Evolutionary conservation across 2,888 invertebrate species (phyloP), one percentile per base, ranked within the genome.

Genomic region (Troilus luridus): DNA sequence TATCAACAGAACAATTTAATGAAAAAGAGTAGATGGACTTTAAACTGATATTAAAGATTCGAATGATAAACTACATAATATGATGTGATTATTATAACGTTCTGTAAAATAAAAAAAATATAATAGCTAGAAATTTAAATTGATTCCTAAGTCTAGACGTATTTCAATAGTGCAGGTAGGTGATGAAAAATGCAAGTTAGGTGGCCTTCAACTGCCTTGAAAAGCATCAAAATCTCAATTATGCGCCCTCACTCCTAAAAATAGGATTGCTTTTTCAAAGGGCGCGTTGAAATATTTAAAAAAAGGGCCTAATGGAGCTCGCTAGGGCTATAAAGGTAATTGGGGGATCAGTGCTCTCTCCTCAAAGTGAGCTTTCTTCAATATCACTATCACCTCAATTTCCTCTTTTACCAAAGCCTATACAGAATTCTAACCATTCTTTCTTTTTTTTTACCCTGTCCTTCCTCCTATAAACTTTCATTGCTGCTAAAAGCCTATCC

Each of bases 341-440:
- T 77, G 72, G 72, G 19, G 72, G 72, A 77, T 77, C 72, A 77
- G 72, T 77, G 72, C 41, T 41, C 27, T 17, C 41, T 41, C 11
- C 72, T 77, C 27, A 77, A 77, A 77, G 72, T 77, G 72, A 77
- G 72, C 72, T 77, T 77, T 77, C 72, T 77, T 77, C 72, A 41
- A 77, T 77, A 77, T 77, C 72, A 77, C 72, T 77, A 77, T 77
- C 72, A 77, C 27, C 72, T 8, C 17, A 41, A 41, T 77, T 64
- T 77, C 72, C 72, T 17, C 72, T 77, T 77, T 77, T 41, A 41
- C 72, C 19, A 14, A 41, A 77, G 27, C 72, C 72, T 41, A 77
- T 19, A 77, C 41, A 77, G 41, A 41, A 17, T 41, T 27, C 41
- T 77, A 77, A 77, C 72, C 3, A 77, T 41, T 27, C 5, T 77